Percentiles rank a stretch among this genome's conserved stretches.
phyloP scores from a whole-genome alignment of 2,888 invertebrate species.

The Dasysyrphus albostriatus region DNA sequence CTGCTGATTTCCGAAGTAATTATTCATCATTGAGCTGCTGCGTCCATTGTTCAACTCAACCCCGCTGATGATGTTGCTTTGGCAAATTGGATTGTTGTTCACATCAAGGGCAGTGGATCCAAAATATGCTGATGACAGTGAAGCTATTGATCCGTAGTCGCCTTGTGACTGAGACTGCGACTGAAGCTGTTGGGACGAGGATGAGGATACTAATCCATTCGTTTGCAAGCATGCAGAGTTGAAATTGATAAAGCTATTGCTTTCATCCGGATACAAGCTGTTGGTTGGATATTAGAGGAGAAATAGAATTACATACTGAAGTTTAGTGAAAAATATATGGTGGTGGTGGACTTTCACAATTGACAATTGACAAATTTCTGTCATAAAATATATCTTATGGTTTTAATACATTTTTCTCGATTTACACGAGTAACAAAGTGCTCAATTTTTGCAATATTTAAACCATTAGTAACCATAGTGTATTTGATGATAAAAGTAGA shows the following conservation, averaged over 20 bases:
- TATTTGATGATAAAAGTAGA: too few relatives aligned
- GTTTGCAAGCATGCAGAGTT: constrained; percentile 45
- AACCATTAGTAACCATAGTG: too few relatives aligned
- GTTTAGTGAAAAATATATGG: too few relatives aligned
- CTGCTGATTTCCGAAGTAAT: constrained; percentile 57
- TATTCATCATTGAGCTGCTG: constrained; percentile 57
- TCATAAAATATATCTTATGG: background rate
- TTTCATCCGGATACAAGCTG: constrained; percentile 59
- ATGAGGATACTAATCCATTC: constrained; percentile 18
- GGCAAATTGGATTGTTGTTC: constrained; percentile 56
- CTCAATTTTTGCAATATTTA: too few relatives aligned
- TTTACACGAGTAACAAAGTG: too few relatives aligned
- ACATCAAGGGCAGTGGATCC: constrained; percentile 45
- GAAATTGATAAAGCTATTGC: constrained; percentile 58
- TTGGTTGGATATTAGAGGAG: background rate
- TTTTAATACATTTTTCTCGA: too few relatives aligned
- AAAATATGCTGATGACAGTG: constrained; percentile 43
- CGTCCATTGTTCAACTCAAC: constrained; percentile 42
- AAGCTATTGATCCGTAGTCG: constrained; percentile 28
- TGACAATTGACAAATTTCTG: background rate
- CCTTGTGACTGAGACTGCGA: constrained; percentile 14
- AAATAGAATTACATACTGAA: background rate
- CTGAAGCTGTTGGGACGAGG: constrained; percentile 41
- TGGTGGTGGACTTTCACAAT: background rate
- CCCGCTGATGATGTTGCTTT: constrained; percentile 14